Evolutionary conservation across 2,797 vertebrate genomes (phyloP), one percentile per base, ranked within the genome.

Genomic region (Cuculus canorus): DNA sequence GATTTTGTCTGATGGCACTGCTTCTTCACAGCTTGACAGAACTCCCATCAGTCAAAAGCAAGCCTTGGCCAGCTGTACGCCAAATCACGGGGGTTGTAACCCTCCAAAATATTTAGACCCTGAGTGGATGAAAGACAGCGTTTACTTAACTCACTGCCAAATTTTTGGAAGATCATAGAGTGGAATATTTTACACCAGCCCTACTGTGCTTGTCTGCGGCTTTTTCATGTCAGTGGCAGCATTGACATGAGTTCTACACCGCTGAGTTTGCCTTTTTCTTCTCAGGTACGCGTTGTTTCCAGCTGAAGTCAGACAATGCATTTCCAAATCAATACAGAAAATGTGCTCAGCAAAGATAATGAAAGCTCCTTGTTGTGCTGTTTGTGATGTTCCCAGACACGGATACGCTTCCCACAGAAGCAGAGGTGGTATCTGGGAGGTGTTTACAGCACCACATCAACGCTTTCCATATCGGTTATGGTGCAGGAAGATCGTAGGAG

Each of bases 261-360:
- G 27, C 87, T 10, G 56, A 30, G 54, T 87, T 60, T 69, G 41
- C 70, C 59, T 77, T n/a, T 72, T 78, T 33, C 35, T 75, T 86
- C 66, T 47, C 37, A 52, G 1, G 3, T 45, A 35, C 14, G 61
- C 54, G 83, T 45, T 56, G 37, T 22, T 61, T 61, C 73, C 91
- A 93, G 83, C 80, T 84, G 48, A 32, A 88, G 54, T 5, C 73
- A 84, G 54, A 53, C 68, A 57, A 35, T 23, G 59, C 37, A 7
- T 18, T 57, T 25, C 53, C 61, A 64, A 22, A 72, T 11, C 17
- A 2, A 75, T 6, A 32, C 23, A 7, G 75, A 61, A 69, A 89
- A 68, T 9, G 27, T 92, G 94, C 84, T 93, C 54, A 32, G 76
- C 59, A 63, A 13, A 72, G 81, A 92, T 72, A 87, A 33, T 37